Percentiles rank a stretch among this genome's conserved stretches.
Conservation (phyloP, 1,140 invertebrate genomes). For the Hermetia illucens region DNA sequence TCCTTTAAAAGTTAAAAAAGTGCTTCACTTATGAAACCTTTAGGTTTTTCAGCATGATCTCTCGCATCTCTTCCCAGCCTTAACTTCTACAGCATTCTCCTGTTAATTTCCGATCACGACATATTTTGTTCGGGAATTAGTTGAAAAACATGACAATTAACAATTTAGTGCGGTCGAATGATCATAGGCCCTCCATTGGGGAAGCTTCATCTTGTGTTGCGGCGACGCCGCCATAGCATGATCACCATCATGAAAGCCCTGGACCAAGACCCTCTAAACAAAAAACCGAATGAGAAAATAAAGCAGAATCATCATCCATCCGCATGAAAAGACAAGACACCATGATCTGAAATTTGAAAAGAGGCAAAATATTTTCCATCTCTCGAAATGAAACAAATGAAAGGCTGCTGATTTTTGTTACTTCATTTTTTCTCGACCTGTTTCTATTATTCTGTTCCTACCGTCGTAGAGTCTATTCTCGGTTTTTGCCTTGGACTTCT, state of each 20-base stretch:
- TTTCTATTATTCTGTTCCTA: not conserved
- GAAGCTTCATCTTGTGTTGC: not conserved
- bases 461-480: not conserved
- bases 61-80: no score
- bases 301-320: no score
- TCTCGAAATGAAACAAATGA: not conserved
- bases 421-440: not conserved
- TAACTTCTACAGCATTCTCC: no score
- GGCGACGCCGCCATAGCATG: no score
- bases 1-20: no score
- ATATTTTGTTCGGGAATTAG: not conserved
- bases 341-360: not conserved
- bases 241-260: not conserved
- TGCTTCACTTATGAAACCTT: no score
- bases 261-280: not conserved
- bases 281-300: not conserved
- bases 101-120: not conserved
- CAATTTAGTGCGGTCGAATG: not conserved
- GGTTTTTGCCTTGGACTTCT: no score
- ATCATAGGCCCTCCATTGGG: not conserved
- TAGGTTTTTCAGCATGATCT: no score
- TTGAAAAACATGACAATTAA: constrained; percentile 1
- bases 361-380: not conserved
- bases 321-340: no score
- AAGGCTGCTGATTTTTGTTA: not conserved